phyloP scores from a whole-genome alignment of 2,113 vertebrate genomes.

The Salvelinus alpinus region DNA sequence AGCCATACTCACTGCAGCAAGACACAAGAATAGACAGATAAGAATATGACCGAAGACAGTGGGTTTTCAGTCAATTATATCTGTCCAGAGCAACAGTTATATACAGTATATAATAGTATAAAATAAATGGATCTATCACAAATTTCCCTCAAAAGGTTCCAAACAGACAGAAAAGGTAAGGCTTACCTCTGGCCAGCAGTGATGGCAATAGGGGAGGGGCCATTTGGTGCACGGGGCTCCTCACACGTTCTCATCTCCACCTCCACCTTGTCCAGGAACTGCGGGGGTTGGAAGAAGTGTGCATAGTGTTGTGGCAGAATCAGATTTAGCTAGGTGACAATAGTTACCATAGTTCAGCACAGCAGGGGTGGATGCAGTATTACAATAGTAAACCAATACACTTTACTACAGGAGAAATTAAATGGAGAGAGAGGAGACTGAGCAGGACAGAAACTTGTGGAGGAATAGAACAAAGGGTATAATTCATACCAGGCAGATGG shows the following conservation, averaged over 20 bases:
- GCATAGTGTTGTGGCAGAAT: too few relatives aligned
- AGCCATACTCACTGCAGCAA: slow-evolving; percentile 89
- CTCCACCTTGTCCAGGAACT: slow-evolving; percentile 98
- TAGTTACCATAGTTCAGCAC: neutral
- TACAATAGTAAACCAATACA: neutral
- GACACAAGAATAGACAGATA: neutral
- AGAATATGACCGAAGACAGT: too few relatives aligned
- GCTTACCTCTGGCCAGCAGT: slow-evolving; percentile 93
- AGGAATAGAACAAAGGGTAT: slow-evolving; percentile 11
- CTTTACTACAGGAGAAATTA: neutral
- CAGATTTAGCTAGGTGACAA: too few relatives aligned
- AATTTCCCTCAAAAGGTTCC: too few relatives aligned
- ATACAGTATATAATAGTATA: too few relatives aligned
- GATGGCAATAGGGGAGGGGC: slow-evolving; percentile 96
- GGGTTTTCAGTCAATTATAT: too few relatives aligned
- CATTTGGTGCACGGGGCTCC: slow-evolving; percentile 92
- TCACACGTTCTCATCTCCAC: slow-evolving; percentile 98
- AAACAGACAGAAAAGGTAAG: neutral
- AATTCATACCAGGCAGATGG: slow-evolving; percentile 92
- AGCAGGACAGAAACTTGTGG: neutral
- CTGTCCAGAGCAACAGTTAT: too few relatives aligned
- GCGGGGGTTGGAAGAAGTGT: slow-evolving; percentile 25
- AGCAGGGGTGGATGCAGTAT: neutral
- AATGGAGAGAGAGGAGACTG: neutral
- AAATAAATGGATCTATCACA: too few relatives aligned